Conservation (phyloP, 1,140 invertebrate species). For the Penaeus indicus region DNA sequence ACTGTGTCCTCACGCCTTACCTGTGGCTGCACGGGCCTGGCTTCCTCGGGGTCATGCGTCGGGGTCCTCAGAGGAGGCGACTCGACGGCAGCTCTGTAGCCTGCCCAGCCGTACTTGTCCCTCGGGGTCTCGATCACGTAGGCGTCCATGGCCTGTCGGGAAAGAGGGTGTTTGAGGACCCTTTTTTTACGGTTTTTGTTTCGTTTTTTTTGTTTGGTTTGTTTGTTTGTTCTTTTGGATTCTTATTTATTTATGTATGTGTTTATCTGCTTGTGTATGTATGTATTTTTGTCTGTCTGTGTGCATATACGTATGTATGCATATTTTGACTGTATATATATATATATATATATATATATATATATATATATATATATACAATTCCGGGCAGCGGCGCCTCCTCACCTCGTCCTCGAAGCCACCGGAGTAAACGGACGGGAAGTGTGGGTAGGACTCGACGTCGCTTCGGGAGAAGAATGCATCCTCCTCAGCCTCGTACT, state of each 20-base stretch:
- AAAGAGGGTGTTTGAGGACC: too few species aligned
- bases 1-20: neutral
- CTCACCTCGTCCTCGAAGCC: slow-evolving; percentile 17
- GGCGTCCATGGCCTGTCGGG: neutral
- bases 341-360: neutral
- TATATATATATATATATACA: neutral
- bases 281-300: too few species aligned
- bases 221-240: too few species aligned
- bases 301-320: too few species aligned
- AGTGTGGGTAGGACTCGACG: neutral
- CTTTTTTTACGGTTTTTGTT: too few species aligned
- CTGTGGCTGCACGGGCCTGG: slow-evolving; percentile 43
- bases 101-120: slow-evolving; percentile 49
- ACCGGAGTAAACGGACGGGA: neutral
- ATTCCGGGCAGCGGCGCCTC: too few species aligned
- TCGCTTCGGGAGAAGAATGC: neutral
- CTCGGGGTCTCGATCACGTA: slow-evolving; percentile 30
- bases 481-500: neutral
- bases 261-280: too few species aligned
- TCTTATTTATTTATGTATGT: too few species aligned
- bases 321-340: neutral
- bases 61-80: slow-evolving; percentile 46
- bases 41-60: slow-evolving; percentile 45
- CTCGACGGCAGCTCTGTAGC: slow-evolving; percentile 46
- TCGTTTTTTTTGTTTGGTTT: too few species aligned